Base-by-base conservation (phyloP, 1,140 invertebrate species). In the Achatina immaculata region DNA sequence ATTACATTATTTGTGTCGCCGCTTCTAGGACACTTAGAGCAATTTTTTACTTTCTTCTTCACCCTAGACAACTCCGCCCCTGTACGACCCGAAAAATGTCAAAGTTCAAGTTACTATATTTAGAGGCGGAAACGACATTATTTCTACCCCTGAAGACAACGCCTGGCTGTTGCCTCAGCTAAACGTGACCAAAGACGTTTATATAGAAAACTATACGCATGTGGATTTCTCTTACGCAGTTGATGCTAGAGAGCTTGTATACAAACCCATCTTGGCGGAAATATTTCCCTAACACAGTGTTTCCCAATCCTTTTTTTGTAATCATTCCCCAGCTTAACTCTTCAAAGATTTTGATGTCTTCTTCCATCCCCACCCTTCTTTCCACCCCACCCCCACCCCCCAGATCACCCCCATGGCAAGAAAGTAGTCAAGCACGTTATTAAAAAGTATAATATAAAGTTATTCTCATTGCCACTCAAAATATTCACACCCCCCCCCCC, bases 41-140 rank as follows among this genome's bases (percentile, higher is more conserved):
- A 69, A n/a, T 79, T n/a, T 69, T 73, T 58, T 66, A 9, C 68
- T 38, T 69, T 78, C 21, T 76, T 40, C 40, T 71, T 48, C 42
- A n/a, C n/a, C 81, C 19, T 65, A 85, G 88, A 24, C 77, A 82
- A 2, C 87, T 84, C 66, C 95, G 95, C 45, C 95, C 94, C 0
- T 88, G 92, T 96, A 96, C 86, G 90, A 94, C 78, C 83, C 95
- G 1, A 91, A 86, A 14, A 93, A 93, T 65, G 92, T 95, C 2
- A 92, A 90, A 69, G 91, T 94, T 24, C 95, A 95, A 0, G 91
- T 95, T 0, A 93, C 93, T 68, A 88, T 95, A 34, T 94, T 94
- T 87, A 95, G 94, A 85, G 93, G 93, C 9, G 92, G 93, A 42
- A 94, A 95, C 82, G 95, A 96, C 88, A 94, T 93, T 91, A 86